Evolutionary conservation across 2,113 vertebrate genomes (phyloP).

Genomic region (Dascyllus trimaculatus): DNA sequence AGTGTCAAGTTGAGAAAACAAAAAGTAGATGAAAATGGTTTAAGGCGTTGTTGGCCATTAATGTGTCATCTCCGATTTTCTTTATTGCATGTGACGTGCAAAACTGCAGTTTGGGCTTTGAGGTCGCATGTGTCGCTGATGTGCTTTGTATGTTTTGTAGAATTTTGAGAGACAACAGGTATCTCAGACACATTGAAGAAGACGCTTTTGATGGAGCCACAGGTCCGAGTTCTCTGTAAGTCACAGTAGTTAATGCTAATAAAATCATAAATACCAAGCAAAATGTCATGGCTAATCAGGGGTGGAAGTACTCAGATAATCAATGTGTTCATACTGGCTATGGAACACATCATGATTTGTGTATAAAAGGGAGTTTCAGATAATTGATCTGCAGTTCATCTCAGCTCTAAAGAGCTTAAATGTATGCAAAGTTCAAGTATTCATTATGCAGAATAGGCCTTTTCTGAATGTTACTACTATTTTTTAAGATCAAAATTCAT

Average conservation of each 20-base stretch:
- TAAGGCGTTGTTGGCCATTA: constrained; percentile 24
- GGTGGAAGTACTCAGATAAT: too few relatives aligned
- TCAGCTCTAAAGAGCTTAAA: too few relatives aligned
- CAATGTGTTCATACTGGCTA: too few relatives aligned
- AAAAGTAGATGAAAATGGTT: constrained; percentile 34
- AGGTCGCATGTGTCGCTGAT: constrained; percentile 24
- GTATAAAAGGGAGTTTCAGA: too few relatives aligned
- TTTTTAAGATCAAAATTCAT: too few relatives aligned
- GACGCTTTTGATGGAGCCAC: constrained; percentile 89
- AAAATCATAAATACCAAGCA: background rate
- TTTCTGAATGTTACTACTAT: too few relatives aligned
- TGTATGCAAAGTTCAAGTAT: too few relatives aligned
- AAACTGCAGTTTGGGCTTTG: constrained; percentile 17
- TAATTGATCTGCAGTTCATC: too few relatives aligned
- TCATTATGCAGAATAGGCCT: too few relatives aligned
- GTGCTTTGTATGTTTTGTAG: constrained; percentile 75
- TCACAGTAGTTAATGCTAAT: constrained; percentile 36
- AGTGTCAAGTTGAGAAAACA: constrained; percentile 44
- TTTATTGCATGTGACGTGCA: constrained; percentile 14
- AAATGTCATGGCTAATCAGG: too few relatives aligned
- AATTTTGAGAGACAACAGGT: constrained; percentile 89
- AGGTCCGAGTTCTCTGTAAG: constrained; percentile 91
- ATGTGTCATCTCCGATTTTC: constrained; percentile 39
- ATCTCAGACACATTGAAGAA: constrained; percentile 87
- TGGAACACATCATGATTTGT: too few relatives aligned